Conservation (phyloP, 1,140 invertebrate species). For the Pomacea maculata region DNA sequence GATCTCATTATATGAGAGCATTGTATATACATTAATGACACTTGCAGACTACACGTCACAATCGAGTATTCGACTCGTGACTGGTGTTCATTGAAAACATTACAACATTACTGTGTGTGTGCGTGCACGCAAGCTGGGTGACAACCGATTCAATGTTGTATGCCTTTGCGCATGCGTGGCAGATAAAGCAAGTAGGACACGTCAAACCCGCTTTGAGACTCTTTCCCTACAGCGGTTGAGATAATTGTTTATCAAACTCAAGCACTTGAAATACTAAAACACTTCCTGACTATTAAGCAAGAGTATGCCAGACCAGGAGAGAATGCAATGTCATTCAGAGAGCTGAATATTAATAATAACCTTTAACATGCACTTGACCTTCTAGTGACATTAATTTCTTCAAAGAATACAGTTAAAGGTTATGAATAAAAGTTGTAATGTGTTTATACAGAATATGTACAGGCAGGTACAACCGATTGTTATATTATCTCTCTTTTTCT, state of each 20-base stretch:
- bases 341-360: too few species aligned
- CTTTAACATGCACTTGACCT: too few species aligned
- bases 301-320: slow-evolving; percentile 10
- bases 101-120: neutral
- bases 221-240: neutral
- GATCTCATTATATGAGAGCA: neutral
- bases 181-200: neutral
- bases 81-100: too few species aligned
- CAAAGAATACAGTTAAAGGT: too few species aligned
- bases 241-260: neutral
- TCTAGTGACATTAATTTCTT: too few species aligned
- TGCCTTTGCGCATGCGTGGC: neutral
- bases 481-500: too few species aligned
- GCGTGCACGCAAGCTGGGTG: neutral
- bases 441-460: too few species aligned
- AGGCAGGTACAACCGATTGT: too few species aligned
- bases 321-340: neutral
- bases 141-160: neutral
- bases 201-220: too few species aligned
- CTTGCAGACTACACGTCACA: too few species aligned
- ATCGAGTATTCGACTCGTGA: too few species aligned
- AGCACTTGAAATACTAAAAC: neutral
- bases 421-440: too few species aligned
- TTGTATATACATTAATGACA: neutral
- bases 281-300: neutral